Conservation (phyloP, 2,797 vertebrate genomes). For the Mormyrus proboscirostris region DNA sequence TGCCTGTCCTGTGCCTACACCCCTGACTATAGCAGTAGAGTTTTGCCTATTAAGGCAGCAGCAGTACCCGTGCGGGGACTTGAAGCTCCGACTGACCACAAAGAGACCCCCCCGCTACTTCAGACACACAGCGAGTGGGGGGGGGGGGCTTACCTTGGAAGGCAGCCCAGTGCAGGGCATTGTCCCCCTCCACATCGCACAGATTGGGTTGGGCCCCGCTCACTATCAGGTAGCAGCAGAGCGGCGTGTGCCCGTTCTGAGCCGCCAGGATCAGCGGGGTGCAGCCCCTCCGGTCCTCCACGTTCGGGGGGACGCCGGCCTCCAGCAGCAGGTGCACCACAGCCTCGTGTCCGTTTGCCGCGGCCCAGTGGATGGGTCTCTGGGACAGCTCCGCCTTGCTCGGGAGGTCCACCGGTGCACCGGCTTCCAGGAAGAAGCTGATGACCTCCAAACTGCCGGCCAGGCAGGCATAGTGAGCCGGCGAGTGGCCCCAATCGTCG, state of each 20-base stretch:
- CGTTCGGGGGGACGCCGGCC: conserved; percentile 32
- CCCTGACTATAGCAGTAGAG: not conserved
- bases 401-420: conserved; percentile 26
- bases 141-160: conserved; percentile 33
- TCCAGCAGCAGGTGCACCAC: conserved; percentile 30
- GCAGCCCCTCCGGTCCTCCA: conserved; percentile 31
- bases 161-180: conserved; percentile 35
- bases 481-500: conserved; percentile 20
- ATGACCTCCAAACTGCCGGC: conserved; percentile 16
- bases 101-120: not conserved
- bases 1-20: not conserved
- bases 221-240: conserved; percentile 34
- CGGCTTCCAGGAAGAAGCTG: conserved; percentile 22
- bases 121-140: not conserved
- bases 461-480: conserved; percentile 29
- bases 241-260: conserved; percentile 27
- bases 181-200: conserved; percentile 34
- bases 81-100: not conserved
- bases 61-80: not conserved
- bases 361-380: conserved; percentile 34
- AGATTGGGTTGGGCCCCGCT: conserved; percentile 30
- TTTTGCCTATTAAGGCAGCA: not conserved
- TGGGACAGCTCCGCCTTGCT: conserved; percentile 28
- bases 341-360: conserved; percentile 26
- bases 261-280: conserved; percentile 36